Evolutionary conservation across 37 sponge, comb jelly and placozoan species (phyloP), one percentile per base, ranked within the genome.

Genomic region (Chondrosia reniformis): DNA sequence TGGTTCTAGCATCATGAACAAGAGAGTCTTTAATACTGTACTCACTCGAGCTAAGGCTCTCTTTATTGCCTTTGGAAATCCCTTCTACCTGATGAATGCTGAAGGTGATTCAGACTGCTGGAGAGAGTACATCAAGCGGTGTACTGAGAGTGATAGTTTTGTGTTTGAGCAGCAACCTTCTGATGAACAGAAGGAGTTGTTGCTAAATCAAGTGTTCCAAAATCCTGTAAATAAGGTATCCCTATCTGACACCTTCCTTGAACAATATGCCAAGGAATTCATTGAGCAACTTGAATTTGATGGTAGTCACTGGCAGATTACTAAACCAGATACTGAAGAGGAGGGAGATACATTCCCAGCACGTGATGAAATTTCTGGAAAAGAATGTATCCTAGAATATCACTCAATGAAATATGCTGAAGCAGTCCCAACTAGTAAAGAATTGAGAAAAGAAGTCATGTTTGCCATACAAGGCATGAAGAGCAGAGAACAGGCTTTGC

Each of bases 51-150:
- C 87, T 2, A 66, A 75, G 37, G 79, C 83, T 19, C 76, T 90
- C 19, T 87, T 90, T 43, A 81, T 90, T 44, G 73, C 55, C 63
- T 74, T 85, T 63, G 91, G 91, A 17, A 90, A 90, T 39, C 91
- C 91, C 1, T 86, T 86, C 49, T 56, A 77, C 9, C 62, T 90
- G 1, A 75, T 90, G 30, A 36, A 44, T 0, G 45, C 45, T 38
- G 91, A 90, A 56, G 41, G 80, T 28, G 24, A 43, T n/a, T 61
- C 22, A 32, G 28, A 71, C 3, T 90, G 91, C 69, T 90, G 91
- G 91, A 86, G 55, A 36, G 85, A 83, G 41, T 90, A 80, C 80
- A 59, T 90, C 22, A 83, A 61, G 32, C 63, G 80, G 27, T 90
- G 91, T 57, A 46, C 86, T 24, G 91, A 86, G 34, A 76, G 63